phyloP scores from a whole-genome alignment of 2,888 invertebrate species.

The Amiota minor region DNA sequence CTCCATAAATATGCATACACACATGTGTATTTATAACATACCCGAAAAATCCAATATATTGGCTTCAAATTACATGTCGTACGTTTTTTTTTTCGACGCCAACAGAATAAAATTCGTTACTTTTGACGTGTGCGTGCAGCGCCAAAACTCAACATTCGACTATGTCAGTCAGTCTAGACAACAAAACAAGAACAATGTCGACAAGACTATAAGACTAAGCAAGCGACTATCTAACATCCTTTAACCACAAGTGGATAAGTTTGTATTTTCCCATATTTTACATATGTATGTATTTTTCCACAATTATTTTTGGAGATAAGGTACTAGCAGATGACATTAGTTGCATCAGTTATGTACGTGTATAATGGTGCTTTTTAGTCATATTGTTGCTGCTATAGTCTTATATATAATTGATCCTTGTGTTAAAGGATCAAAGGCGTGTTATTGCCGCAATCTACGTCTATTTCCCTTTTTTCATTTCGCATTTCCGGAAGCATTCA shows the following conservation, averaged over 20 bases:
- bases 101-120: background rate
- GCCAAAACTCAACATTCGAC: background rate
- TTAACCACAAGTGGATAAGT: conserved; percentile 57
- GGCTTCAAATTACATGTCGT: conserved; percentile 43
- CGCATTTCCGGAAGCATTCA: conserved; percentile 33
- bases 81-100: background rate
- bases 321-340: conserved; percentile 13
- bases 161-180: conserved; percentile 15
- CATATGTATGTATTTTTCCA: conserved; percentile 34
- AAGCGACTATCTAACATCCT: background rate
- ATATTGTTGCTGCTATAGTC: conserved; percentile 49
- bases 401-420: conserved; percentile 57
- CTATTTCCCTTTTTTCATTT: conserved; percentile 41
- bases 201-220: background rate
- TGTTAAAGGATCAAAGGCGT: conserved; percentile 70
- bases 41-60: background rate
- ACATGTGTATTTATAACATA: no score
- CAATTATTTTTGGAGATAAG: conserved; percentile 51
- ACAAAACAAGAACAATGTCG: background rate
- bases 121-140: background rate
- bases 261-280: conserved; percentile 62
- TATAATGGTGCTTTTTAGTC: background rate
- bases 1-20: background rate
- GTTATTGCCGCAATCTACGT: conserved; percentile 50
- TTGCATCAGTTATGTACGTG: background rate